Evolutionary conservation across 35 echinoderm and acorn worm genomes (phyloP).

Genomic region (Eucidaris tribuloides): DNA sequence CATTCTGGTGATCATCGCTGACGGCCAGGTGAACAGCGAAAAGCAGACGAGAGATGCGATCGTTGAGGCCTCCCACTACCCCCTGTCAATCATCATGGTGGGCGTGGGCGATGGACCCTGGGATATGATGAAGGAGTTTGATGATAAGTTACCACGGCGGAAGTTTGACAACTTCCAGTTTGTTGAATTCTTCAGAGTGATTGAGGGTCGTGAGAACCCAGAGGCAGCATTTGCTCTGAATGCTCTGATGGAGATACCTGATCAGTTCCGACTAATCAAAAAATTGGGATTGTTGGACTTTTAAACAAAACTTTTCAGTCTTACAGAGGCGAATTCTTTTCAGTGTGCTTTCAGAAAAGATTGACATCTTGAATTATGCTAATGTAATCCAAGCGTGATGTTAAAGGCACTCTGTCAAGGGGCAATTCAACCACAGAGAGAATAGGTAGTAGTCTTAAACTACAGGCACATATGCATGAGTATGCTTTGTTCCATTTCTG

Average conservation of each 20-base stretch:
- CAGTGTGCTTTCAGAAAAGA: no score
- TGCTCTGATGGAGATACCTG: constrained; percentile 94
- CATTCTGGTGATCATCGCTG: constrained; percentile 95
- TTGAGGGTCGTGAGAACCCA: constrained; percentile 31
- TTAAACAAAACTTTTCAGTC: no score
- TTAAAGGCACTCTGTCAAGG: no score
- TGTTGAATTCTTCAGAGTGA: constrained; percentile 77
- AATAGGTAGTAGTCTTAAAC: no score
- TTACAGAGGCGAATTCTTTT: no score
- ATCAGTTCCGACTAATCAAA: constrained; percentile 75
- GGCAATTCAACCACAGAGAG: no score
- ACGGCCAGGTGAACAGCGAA: constrained; percentile 89
- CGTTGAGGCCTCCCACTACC: constrained; percentile 78
- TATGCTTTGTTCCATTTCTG: no score
- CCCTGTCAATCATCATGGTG: constrained; percentile 97
- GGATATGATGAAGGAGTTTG: constrained; percentile 93
- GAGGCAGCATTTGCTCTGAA: constrained; percentile 85
- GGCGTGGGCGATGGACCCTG: constrained; percentile 98
- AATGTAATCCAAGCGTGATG: no score
- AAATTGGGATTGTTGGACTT: constrained; percentile 64
- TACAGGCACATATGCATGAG: no score
- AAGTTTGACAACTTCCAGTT: constrained; percentile 99
- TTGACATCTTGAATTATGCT: no score
- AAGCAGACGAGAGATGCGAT: constrained; percentile 80
- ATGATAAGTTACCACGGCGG: constrained; percentile 70